These are phyloP conservation scores for Tinamus guttatus DNA, from an alignment of 2,113 vertebrate species.

Conservation along the genomic window DNA sequence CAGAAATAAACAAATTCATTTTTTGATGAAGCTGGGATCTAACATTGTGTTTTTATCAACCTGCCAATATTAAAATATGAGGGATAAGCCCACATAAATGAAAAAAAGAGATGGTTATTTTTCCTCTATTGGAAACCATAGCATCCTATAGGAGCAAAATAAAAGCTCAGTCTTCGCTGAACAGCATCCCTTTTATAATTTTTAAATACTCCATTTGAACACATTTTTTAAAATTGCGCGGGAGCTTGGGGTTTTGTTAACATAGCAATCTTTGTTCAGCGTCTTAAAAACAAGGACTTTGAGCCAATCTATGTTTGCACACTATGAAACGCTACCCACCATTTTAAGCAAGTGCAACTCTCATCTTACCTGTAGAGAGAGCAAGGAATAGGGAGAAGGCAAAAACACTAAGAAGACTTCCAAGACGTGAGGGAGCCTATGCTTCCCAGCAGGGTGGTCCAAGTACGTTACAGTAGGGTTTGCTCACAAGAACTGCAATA, in stretches of 20 bases:
- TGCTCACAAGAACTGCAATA: neutral
- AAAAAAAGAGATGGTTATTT: neutral
- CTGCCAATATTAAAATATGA: constrained; percentile 51
- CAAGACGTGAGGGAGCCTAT: neutral
- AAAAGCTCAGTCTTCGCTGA: neutral
- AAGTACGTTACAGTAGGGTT: too few species aligned
- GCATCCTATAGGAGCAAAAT: neutral
- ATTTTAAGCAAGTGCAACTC: neutral
- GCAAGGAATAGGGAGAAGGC: neutral
- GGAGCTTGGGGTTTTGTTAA: neutral
- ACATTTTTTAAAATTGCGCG: neutral
- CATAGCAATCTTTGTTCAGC: neutral
- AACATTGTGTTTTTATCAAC: constrained; percentile 63
- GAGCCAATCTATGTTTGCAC: neutral
- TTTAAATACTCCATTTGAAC: constrained; percentile 15
- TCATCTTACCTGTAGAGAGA: neutral
- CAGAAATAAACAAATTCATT: constrained; percentile 13
- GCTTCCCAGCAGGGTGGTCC: too few species aligned
- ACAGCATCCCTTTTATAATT: neutral
- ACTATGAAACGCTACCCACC: neutral
- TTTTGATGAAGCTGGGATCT: constrained; percentile 59
- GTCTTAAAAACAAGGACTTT: neutral
- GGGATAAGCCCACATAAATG: neutral
- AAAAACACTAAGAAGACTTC: constrained; percentile 20
- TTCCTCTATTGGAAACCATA: constrained; percentile 49